A percentile compares a stretch with the other conserved stretches of the same genome.
phyloP scores from a whole-genome alignment of 2,113 vertebrate genomes.

The Glareola pratincola region DNA sequence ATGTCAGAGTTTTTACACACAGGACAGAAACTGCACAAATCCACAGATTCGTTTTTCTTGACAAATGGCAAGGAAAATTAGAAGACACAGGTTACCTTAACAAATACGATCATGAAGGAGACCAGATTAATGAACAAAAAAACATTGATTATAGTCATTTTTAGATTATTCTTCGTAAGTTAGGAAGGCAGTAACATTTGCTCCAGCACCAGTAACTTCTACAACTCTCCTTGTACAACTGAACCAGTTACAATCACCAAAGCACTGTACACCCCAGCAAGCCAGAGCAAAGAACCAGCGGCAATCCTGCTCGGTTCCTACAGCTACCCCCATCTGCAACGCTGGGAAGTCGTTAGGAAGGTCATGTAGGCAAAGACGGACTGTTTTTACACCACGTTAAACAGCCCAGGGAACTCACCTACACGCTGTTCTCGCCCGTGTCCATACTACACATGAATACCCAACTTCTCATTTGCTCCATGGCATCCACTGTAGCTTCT shows the following conservation, averaged over 20 bases:
- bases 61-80: background rate
- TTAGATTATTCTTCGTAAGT: background rate
- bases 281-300: background rate
- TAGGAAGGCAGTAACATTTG: background rate
- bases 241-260: background rate
- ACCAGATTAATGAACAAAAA: background rate
- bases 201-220: background rate
- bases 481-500: accelerated
- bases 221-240: too few relatives aligned
- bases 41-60: background rate
- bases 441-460: accelerated
- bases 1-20: background rate
- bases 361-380: accelerated
- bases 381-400: accelerated
- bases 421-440: accelerated
- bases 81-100: background rate
- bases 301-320: background rate
- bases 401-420: background rate
- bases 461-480: background rate
- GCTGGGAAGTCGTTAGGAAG: background rate
- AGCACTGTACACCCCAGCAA: background rate
- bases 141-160: background rate
- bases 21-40: background rate
- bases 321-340: background rate
- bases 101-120: background rate